phyloP scores from a whole-genome alignment of 2,888 invertebrate species.

The Tribolium freemani region DNA sequence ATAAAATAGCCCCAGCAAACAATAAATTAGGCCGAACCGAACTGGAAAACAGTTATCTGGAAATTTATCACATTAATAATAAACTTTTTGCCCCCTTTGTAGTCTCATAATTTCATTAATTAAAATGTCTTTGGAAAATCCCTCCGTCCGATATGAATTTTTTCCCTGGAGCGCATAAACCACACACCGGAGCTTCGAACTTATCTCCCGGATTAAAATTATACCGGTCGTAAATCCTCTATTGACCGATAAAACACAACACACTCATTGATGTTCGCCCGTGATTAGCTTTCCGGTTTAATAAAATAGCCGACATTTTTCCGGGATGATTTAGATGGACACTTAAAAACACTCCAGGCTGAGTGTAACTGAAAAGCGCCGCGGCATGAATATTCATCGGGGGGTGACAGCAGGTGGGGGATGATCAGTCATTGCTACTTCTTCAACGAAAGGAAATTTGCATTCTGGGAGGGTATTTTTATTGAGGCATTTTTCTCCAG shows the following conservation, averaged over 20 bases:
- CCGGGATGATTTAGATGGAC: conserved; percentile 16
- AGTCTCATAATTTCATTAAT: conserved; percentile 6
- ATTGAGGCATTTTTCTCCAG: neutral
- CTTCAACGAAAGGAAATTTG: neutral
- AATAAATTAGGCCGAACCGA: conserved; percentile 1
- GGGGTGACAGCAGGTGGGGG: neutral
- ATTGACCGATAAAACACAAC: conserved; percentile 1
- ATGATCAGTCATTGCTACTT: conserved; percentile 7
- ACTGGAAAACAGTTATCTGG: neutral
- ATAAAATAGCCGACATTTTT: conserved; percentile 1
- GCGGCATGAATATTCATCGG: conserved; percentile 20
- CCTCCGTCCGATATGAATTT: neutral
- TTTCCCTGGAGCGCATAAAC: conserved; percentile 9
- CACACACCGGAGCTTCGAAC: conserved; percentile 8
- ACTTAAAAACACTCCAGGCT: conserved; percentile 24
- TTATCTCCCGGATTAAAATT: conserved; percentile 16
- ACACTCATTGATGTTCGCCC: neutral
- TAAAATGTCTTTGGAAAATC: neutral
- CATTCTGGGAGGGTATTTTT: neutral
- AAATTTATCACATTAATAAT: conserved; percentile 11
- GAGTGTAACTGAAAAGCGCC: conserved; percentile 3
- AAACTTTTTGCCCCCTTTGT: neutral
- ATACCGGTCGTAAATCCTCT: conserved; percentile 10
- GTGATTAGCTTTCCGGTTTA: neutral
- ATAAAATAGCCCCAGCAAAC: neutral